These are phyloP conservation scores for Chaetodon trifascialis DNA, from an alignment of 2,113 vertebrate genomes.

Conservation along the genomic window DNA sequence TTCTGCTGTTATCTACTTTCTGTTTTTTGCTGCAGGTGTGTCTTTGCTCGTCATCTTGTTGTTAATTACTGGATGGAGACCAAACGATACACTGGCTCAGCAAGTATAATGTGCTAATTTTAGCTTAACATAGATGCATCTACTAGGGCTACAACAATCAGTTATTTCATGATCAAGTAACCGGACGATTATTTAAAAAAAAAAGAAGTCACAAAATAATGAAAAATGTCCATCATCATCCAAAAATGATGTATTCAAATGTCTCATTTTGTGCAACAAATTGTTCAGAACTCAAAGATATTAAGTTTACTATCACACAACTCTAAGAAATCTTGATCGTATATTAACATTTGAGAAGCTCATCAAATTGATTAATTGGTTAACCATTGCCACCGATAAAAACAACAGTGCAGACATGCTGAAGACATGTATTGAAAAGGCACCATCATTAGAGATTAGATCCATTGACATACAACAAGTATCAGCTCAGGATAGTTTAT, in stretches of 20 bases:
- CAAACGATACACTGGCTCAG: not conserved
- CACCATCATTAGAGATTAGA: not conserved
- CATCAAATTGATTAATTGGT: no score
- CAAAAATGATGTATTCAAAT: not conserved
- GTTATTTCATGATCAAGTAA: not conserved
- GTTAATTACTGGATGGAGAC: not conserved
- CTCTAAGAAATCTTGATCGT: not conserved
- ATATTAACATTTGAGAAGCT: not conserved
- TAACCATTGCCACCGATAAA: no score
- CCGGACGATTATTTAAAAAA: not conserved
- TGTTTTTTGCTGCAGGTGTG: not conserved
- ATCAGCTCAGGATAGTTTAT: not conserved
- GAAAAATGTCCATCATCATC: not conserved
- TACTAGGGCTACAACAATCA: not conserved
- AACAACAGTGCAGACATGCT: not conserved
- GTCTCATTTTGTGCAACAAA: not conserved
- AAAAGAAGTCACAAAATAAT: not conserved
- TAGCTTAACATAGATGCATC: not conserved
- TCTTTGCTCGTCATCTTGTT: not conserved
- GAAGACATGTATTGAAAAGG: not conserved
- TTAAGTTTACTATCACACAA: not conserved
- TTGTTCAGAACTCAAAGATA: not conserved
- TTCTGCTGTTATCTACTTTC: not conserved
- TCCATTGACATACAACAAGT: not conserved
- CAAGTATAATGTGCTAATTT: not conserved